Base-by-base conservation (phyloP, 1,140 invertebrate genomes). In the Aplysia californica region DNA sequence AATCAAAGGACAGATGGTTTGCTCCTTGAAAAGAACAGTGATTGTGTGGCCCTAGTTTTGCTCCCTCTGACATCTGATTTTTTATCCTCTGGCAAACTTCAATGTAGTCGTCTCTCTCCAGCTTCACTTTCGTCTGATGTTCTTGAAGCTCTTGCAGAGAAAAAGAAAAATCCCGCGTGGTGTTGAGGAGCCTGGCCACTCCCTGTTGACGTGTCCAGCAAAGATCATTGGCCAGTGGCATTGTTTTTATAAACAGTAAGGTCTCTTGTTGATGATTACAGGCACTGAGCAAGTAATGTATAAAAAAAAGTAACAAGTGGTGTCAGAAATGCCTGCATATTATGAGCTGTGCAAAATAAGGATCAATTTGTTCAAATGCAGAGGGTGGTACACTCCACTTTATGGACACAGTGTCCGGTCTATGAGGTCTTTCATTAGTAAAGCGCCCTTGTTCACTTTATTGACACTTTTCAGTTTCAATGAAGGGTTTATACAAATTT, bases 1-100 rank as follows among this genome's bases (percentile, higher is more conserved):
- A 84, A 74, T 83, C 83, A 78, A 83, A 83, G 44, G 55, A 71
- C 36, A 15, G 23, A 18, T 44, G 67, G 29, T n/a, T 29, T 18
- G 29, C 6, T 18, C 20, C 29, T 29, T n/a, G 20, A 61, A 61
- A n/a, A 10, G 58, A 61, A 26, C 20, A n/a, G 26, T 20, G 58
- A n/a, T 50, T n/a, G n/a, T 50, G 44, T n/a, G 44, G n/a, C 10
- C 44, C 44, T 15, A 50, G 44, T 50, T 50, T 10, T 15, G 10
- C 10, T 15, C n/a, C 44, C 10, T 10, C 44, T 15, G 44, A n/a
- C 44, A 50, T 10, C n/a, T 50, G 44, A 50, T 10, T 15, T 10
- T 10, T n/a, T 10, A 50, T n/a, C 10, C 10, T 50, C 44, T 50
- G 10, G 44, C 44, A 50, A n/a, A 50, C n/a, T 10, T 50, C 44